A percentile compares a stretch with the other conserved stretches of the same genome.
Conservation (phyloP, 2,113 vertebrate species). For the Dipodomys stephensi region DNA sequence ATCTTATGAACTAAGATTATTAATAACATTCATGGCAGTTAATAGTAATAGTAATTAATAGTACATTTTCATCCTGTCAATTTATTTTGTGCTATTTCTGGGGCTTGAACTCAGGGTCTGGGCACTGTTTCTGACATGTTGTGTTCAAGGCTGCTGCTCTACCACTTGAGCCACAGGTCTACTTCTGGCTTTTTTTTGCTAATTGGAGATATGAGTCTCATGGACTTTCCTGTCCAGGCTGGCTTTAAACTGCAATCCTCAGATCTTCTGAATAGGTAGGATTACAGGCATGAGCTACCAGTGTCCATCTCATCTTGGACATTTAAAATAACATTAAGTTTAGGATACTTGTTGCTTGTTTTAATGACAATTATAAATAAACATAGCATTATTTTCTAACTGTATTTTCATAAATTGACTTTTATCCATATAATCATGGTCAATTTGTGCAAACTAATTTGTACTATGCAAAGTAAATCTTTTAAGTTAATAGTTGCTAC, state of each 20-base stretch:
- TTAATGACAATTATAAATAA: conserved; percentile 53
- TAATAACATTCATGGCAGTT: conserved; percentile 40
- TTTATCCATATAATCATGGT: conserved; percentile 44
- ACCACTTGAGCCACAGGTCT: too few species aligned
- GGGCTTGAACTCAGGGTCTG: too few species aligned
- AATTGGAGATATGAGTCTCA: too few species aligned
- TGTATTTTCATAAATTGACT: conserved; percentile 28
- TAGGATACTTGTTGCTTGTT: not conserved
- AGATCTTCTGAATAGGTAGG: too few species aligned
- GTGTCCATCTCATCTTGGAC: not conserved
- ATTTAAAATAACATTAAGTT: conserved; percentile 50
- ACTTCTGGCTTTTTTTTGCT: too few species aligned
- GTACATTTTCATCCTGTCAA: conserved; percentile 28
- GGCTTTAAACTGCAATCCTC: too few species aligned
- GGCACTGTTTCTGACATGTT: too few species aligned
- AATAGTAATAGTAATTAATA: conserved; percentile 32
- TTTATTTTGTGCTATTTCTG: too few species aligned
- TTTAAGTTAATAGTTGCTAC: conserved; percentile 43
- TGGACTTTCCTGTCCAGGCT: too few species aligned
- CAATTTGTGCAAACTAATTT: not conserved
- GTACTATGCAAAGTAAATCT: not conserved
- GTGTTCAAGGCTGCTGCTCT: too few species aligned
- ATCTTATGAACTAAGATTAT: conserved; percentile 38
- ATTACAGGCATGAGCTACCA: too few species aligned
- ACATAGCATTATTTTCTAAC: not conserved